Evolutionary conservation across 2,797 vertebrate genomes (phyloP).

Genomic region (Taenioides sp.): DNA sequence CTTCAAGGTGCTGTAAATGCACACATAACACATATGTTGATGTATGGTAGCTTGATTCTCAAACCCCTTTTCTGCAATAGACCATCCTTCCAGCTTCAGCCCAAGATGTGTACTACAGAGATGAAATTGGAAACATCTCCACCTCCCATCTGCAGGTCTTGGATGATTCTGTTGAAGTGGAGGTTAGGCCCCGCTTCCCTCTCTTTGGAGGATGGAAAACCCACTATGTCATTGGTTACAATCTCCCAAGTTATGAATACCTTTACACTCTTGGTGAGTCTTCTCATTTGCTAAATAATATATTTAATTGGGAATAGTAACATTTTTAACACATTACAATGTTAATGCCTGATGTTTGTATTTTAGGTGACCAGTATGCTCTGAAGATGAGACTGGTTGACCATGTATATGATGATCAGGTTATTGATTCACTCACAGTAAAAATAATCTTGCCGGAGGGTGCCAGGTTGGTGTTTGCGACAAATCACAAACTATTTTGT

Average conservation of each 20-base stretch:
- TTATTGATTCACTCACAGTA: conserved; percentile 91
- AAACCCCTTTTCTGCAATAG: conserved; percentile 63
- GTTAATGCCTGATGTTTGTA: conserved; percentile 19
- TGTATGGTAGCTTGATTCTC: background rate
- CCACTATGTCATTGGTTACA: conserved; percentile 96
- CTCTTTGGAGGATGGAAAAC: conserved; percentile 99
- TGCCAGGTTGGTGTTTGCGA: conserved; percentile 83
- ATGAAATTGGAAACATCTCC: conserved; percentile 98
- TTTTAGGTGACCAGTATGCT: conserved; percentile 93
- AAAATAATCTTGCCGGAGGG: conserved; percentile 96
- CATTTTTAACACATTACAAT: background rate
- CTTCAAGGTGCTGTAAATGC: conserved; percentile 84
- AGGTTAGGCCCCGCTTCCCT: conserved; percentile 94
- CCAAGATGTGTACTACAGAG: conserved; percentile 97
- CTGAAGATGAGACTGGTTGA: conserved; percentile 97
- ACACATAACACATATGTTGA: background rate
- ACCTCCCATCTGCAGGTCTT: conserved; percentile 95
- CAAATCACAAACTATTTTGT: background rate
- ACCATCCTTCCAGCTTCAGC: conserved; percentile 98
- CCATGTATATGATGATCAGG: conserved; percentile 97
- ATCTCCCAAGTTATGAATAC: conserved; percentile 98
- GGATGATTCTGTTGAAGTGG: conserved; percentile 98
- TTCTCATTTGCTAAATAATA: background rate
- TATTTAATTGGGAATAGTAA: background rate
- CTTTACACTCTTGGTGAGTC: conserved; percentile 93